Base-by-base conservation (phyloP, 2,797 vertebrate genomes). In the Acridotheres tristis region DNA sequence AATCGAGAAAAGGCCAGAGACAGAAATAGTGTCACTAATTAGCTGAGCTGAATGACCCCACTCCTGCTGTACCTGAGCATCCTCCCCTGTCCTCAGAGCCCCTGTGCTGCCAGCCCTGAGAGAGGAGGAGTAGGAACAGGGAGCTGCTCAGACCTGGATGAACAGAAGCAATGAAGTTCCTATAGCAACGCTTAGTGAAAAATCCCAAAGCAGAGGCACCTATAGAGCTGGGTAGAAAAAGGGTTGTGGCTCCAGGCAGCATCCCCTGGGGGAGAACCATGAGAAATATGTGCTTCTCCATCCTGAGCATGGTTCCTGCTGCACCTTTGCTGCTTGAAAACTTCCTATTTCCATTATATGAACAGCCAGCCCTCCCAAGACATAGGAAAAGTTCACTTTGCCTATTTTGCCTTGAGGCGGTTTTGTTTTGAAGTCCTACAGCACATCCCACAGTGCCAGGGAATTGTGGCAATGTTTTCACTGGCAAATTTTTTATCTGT, bases 21-120 rank as follows among this genome's bases (percentile, higher is more conserved):
- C 73, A 93, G 73, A 95, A 96, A 96, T 66, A 94, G 73, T 14
- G 85, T 53, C 50, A 19, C 68, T 88, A 91, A 96, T 88, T 78
- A 88, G 58, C 66, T 15, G 51, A 81, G 83, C 66, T 84, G 65
- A 90, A 78, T 0, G 7, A 77, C 75, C 78, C 50, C 65, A 40
- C 27, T 94, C 73, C 27, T 81, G 27, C 79, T 88, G 66, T 93
- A 94, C 88, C 94, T 95, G 89, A 68, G 66, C 76, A 84, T 84
- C 82, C 85, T 71, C 72, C 12, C 1, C 68, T 50, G 54, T 85
- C 84, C 75, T 92, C 87, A 42, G 85, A 85, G 34, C 21, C 43
- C 43, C 0, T 0, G 20, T 0, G 1, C 86, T 84, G 38, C 72
- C 69, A 83, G 72, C 16, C 58, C 25, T 7, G 2, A 10, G 18